phyloP scores from a whole-genome alignment of 2,888 invertebrate genomes.

The Malacosoma neustria region DNA sequence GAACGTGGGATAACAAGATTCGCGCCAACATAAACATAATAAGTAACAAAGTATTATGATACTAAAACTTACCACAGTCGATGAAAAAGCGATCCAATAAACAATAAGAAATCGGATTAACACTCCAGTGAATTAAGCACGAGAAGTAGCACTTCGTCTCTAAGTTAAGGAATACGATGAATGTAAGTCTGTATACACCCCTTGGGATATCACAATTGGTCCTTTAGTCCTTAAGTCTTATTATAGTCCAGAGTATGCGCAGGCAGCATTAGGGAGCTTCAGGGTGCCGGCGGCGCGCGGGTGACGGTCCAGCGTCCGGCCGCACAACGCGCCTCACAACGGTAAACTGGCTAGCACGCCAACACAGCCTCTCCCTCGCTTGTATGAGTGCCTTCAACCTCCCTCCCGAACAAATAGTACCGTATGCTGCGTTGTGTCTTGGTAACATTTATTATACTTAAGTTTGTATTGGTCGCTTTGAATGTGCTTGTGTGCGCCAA shows the following conservation, averaged over 20 bases:
- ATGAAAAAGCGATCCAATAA: slow-evolving; percentile 62
- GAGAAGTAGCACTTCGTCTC: slow-evolving; percentile 64
- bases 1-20: neutral
- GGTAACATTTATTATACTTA: slow-evolving; percentile 68
- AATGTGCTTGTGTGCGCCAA: slow-evolving; percentile 43
- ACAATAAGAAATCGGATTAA: slow-evolving; percentile 61
- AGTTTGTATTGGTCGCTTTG: slow-evolving; percentile 47
- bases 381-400: slow-evolving; percentile 69
- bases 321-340: slow-evolving; percentile 74
- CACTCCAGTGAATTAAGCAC: slow-evolving; percentile 67
- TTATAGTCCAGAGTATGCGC: slow-evolving; percentile 33
- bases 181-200: slow-evolving; percentile 37
- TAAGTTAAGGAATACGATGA: slow-evolving; percentile 29
- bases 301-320: slow-evolving; percentile 65
- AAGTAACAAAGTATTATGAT: neutral
- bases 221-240: slow-evolving; percentile 28
- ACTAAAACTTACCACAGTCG: slow-evolving; percentile 45
- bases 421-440: slow-evolving; percentile 68
- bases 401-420: slow-evolving; percentile 73
- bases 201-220: slow-evolving; percentile 33
- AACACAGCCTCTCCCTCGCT: slow-evolving; percentile 67
- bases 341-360: slow-evolving; percentile 69
- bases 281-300: slow-evolving; percentile 64
- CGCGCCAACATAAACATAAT: neutral
- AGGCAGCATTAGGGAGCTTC: slow-evolving; percentile 34